Percentiles rank a stretch among this genome's conserved stretches.
phyloP scores from a whole-genome alignment of 2,113 vertebrate species.

The Ammodytes marinus region DNA sequence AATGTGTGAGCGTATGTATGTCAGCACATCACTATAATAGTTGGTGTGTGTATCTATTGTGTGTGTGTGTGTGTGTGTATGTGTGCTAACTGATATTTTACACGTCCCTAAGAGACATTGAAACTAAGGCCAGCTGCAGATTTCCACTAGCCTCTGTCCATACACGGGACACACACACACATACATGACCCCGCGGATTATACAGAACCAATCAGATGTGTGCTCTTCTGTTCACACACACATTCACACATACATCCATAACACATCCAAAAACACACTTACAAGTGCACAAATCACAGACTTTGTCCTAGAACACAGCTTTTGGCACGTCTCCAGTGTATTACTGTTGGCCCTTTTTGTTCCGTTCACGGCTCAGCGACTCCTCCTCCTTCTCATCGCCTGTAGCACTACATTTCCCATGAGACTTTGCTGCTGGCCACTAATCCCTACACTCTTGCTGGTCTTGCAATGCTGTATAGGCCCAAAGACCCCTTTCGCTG shows the following conservation, averaged over 20 bases:
- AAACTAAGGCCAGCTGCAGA: constrained; percentile 62
- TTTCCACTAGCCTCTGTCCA: constrained; percentile 19
- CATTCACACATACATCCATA: neutral
- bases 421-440: constrained; percentile 40
- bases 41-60: neutral
- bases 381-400: constrained; percentile 23
- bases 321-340: constrained; percentile 38
- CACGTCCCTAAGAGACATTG: constrained; percentile 67
- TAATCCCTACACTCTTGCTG: constrained; percentile 27
- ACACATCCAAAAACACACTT: constrained; percentile 1
- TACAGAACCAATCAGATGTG: constrained; percentile 20
- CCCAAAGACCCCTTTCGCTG: constrained; percentile 10
- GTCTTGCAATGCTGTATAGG: constrained; percentile 17
- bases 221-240: constrained; percentile 13
- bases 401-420: constrained; percentile 59
- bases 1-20: constrained; percentile 51
- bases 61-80: constrained; percentile 12
- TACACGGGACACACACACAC: constrained; percentile 3
- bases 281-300: neutral
- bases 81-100: constrained; percentile 48
- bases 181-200: neutral
- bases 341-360: constrained; percentile 45
- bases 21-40: constrained; percentile 26
- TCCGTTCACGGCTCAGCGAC: constrained; percentile 58
- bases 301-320: neutral